Conservation (phyloP, 2,888 invertebrate genomes). For the Morpho helenor region DNA sequence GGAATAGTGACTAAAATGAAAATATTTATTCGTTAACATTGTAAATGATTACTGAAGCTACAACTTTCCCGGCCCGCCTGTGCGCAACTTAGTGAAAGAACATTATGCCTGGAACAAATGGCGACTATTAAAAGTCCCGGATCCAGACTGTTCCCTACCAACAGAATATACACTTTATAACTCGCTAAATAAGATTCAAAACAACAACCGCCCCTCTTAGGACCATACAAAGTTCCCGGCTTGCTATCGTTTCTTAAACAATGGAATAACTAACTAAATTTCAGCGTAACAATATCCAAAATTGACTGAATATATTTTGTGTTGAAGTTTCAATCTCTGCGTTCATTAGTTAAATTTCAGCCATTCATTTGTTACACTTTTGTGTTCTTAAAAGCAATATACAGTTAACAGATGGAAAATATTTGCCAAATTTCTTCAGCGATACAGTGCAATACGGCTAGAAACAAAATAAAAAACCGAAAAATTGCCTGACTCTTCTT, state of each 20-base stretch:
- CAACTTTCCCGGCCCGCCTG: too few relatives aligned
- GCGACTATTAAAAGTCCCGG: conserved; percentile 15
- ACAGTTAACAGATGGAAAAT: too few relatives aligned
- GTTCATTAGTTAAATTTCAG: conserved; percentile 21
- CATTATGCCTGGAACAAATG: conserved; percentile 21
- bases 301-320: conserved; percentile 1
- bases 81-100: background rate
- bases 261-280: conserved; percentile 9
- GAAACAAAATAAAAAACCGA: too few relatives aligned
- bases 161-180: background rate
- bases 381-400: conserved; percentile 1
- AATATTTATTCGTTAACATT: too few relatives aligned
- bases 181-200: background rate
- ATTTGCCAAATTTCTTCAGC: too few relatives aligned
- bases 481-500: too few relatives aligned
- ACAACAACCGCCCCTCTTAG: background rate
- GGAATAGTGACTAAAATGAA: too few relatives aligned
- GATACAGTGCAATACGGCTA: too few relatives aligned
- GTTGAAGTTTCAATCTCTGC: conserved; percentile 16
- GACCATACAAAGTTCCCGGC: background rate
- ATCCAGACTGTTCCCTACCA: background rate
- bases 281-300: background rate
- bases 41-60: too few relatives aligned
- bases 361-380: conserved; percentile 17
- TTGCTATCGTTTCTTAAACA: background rate